Evolutionary conservation across 2,113 vertebrate species (phyloP).

Genomic region (Oreochromis aureus): DNA sequence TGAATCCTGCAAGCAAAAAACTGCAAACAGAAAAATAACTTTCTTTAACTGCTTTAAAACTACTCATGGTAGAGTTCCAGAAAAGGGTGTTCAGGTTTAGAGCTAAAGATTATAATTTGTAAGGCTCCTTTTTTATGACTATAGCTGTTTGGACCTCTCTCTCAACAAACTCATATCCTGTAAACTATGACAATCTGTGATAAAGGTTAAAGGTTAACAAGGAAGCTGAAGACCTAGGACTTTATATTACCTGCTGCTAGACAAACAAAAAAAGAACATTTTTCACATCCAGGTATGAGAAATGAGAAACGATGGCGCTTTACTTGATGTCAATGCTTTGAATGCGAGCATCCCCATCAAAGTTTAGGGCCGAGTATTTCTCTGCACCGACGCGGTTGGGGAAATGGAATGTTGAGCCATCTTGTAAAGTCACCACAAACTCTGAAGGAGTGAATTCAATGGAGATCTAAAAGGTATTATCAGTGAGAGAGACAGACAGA

Average conservation of each 20-base stretch:
- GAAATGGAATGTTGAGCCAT: slow-evolving; percentile 65
- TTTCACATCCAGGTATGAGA: neutral
- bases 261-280: neutral
- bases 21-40: neutral
- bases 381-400: slow-evolving; percentile 68
- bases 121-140: neutral
- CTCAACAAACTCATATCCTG: neutral
- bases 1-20: neutral
- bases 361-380: slow-evolving; percentile 54
- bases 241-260: neutral
- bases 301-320: neutral
- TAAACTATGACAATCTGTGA: neutral
- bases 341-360: slow-evolving; percentile 60
- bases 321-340: slow-evolving; percentile 59
- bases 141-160: neutral
- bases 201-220: neutral
- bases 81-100: neutral
- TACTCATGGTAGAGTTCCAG: neutral
- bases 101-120: neutral
- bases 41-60: neutral
- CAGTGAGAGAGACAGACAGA: neutral
- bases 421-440: slow-evolving; percentile 62
- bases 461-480: slow-evolving; percentile 30
- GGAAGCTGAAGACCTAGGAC: neutral
- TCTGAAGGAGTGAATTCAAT: slow-evolving; percentile 60